Conservation (phyloP, 2,888 invertebrate species). For the Folsomia manolachei region DNA sequence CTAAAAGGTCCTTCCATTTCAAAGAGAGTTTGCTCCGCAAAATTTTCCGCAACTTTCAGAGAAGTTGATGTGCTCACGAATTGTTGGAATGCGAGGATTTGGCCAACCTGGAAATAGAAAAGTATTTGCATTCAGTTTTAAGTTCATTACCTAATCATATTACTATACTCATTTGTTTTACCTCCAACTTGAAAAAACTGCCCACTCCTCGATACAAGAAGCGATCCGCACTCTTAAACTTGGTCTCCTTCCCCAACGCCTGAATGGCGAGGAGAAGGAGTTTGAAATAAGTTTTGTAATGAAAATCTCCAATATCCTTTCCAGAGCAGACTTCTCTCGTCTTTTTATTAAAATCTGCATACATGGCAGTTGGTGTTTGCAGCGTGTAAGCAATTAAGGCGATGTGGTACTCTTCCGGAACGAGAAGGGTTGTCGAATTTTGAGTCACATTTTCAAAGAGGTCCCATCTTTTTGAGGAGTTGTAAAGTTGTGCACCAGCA, state of each 20-base stretch:
- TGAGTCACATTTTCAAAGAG: slow-evolving; percentile 13
- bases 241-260: slow-evolving; percentile 16
- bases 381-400: slow-evolving; percentile 28
- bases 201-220: slow-evolving; percentile 29
- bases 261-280: slow-evolving; percentile 27
- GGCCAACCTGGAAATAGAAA: slow-evolving; percentile 5
- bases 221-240: background rate
- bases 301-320: slow-evolving; percentile 24
- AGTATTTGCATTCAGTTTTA: background rate
- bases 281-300: slow-evolving; percentile 33
- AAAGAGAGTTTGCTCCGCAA: slow-evolving; percentile 22
- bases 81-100: slow-evolving; percentile 30
- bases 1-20: slow-evolving; percentile 29
- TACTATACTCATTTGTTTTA: no score
- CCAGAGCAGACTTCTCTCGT: slow-evolving; percentile 30
- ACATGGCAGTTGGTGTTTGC: slow-evolving; percentile 9
- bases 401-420: slow-evolving; percentile 32
- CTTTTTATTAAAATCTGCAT: slow-evolving; percentile 26
- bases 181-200: slow-evolving; percentile 10
- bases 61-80: slow-evolving; percentile 27
- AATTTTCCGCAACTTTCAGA: slow-evolving; percentile 25
- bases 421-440: slow-evolving; percentile 24
- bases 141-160: no score
- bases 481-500: slow-evolving; percentile 5
- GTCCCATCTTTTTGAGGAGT: slow-evolving; percentile 10